Evolutionary conservation across 1,140 invertebrate species (phyloP).

Genomic region (Luehdorfia chinensis): DNA sequence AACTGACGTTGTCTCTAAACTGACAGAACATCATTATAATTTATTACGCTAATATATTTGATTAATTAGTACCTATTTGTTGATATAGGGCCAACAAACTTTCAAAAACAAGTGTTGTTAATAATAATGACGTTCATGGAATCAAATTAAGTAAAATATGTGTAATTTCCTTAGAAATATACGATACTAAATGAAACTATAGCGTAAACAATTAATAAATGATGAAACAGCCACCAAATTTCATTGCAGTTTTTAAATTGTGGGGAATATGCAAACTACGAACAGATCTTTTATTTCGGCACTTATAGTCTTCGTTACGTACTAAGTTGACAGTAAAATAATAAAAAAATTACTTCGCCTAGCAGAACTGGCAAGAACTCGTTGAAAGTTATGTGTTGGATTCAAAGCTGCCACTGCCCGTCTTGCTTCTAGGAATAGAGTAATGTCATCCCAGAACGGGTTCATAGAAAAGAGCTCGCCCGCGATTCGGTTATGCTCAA

Average conservation of each 20-base stretch:
- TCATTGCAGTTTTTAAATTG: too few species aligned
- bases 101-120: too few species aligned
- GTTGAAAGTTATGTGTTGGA: slow-evolving; percentile 93
- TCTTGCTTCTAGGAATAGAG: slow-evolving; percentile 87
- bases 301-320: too few species aligned
- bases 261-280: too few species aligned
- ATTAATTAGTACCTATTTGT: neutral
- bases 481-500: slow-evolving; percentile 92
- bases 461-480: slow-evolving; percentile 84
- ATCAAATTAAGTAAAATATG: too few species aligned
- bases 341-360: slow-evolving; percentile 78
- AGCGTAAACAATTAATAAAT: too few species aligned
- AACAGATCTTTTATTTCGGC: too few species aligned
- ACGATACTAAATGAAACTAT: too few species aligned
- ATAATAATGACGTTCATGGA: too few species aligned
- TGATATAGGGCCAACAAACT: slow-evolving; percentile 3
- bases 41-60: slow-evolving; percentile 2
- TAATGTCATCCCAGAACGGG: slow-evolving; percentile 91
- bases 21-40: slow-evolving; percentile 7
- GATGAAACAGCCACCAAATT: too few species aligned
- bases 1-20: neutral
- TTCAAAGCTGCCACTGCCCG: slow-evolving; percentile 86
- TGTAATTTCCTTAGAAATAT: too few species aligned
- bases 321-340: too few species aligned
- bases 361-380: slow-evolving; percentile 90